Conservation (phyloP, 2,797 vertebrate species). For the Eulemur coronatus region DNA sequence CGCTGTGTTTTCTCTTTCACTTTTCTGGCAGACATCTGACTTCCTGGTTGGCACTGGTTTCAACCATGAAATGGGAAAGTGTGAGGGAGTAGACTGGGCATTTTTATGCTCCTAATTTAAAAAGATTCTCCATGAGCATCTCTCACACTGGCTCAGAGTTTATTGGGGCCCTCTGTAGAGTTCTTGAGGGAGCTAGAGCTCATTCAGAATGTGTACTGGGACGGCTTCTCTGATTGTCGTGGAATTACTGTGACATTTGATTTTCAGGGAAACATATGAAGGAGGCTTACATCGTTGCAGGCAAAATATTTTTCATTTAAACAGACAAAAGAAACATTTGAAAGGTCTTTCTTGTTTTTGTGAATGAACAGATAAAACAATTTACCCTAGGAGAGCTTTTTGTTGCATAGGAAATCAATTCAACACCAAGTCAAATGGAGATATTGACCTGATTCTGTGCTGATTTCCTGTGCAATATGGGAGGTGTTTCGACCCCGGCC, state of each 20-base stretch:
- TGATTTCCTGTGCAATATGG: neutral
- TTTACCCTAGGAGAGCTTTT: neutral
- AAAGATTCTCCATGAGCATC: neutral
- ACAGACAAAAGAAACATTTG: neutral
- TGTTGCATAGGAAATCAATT: neutral
- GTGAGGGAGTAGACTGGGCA: neutral
- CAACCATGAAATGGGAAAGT: slow-evolving; percentile 32
- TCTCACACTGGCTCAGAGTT: neutral
- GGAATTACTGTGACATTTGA: slow-evolving; percentile 47
- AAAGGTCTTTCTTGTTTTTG: slow-evolving; percentile 28
- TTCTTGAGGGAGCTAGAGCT: neutral
- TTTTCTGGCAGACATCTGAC: neutral
- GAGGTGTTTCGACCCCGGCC: neutral
- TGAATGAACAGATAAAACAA: slow-evolving; percentile 35
- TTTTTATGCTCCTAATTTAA: neutral
- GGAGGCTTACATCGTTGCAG: neutral
- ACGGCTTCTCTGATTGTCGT: neutral
- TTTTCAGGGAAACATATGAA: neutral
- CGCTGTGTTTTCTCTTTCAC: neutral
- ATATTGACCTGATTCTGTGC: neutral
- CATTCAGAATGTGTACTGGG: neutral
- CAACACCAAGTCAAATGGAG: neutral
- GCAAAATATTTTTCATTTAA: neutral
- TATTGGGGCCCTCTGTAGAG: neutral
- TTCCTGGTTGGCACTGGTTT: slow-evolving; percentile 30